phyloP scores from a whole-genome alignment of 2,888 invertebrate genomes.

The Eristalinus aeneus region DNA sequence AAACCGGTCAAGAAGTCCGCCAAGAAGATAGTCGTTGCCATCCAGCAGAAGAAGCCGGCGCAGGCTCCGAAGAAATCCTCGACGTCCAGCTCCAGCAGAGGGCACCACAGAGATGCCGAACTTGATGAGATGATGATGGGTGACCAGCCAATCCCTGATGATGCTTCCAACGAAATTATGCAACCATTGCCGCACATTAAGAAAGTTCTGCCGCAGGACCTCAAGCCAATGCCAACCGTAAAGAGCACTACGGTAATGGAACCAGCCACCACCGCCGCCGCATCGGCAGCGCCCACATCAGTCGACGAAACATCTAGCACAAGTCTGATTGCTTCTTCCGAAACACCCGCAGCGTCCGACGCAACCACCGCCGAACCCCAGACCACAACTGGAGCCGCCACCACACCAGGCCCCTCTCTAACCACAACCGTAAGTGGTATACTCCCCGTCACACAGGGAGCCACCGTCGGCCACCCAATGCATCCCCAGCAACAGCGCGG shows the following conservation, averaged over 20 bases:
- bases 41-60: constrained; percentile 58
- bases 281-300: constrained; percentile 48
- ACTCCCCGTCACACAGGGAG: constrained; percentile 66
- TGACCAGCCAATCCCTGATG: constrained; percentile 76
- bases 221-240: constrained; percentile 75
- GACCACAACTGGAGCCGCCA: constrained; percentile 42
- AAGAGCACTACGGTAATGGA: constrained; percentile 59
- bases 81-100: constrained; percentile 24
- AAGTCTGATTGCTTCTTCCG: constrained; percentile 36
- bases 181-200: constrained; percentile 79
- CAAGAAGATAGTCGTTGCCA: constrained; percentile 75
- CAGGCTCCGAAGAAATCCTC: constrained; percentile 31
- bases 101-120: constrained; percentile 31
- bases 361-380: constrained; percentile 37
- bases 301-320: constrained; percentile 49
- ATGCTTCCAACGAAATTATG: constrained; percentile 77
- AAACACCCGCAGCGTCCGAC: constrained; percentile 42
- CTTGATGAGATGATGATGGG: constrained; percentile 80
- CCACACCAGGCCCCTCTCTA: constrained; percentile 50
- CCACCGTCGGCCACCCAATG: constrained; percentile 78
- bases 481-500: constrained; percentile 76
- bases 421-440: constrained; percentile 60
- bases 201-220: constrained; percentile 77
- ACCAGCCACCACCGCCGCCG: constrained; percentile 56
- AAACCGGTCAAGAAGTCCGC: constrained; percentile 77